Evolutionary conservation across 2,888 invertebrate species (phyloP).

Genomic region (Eulithis testata): DNA sequence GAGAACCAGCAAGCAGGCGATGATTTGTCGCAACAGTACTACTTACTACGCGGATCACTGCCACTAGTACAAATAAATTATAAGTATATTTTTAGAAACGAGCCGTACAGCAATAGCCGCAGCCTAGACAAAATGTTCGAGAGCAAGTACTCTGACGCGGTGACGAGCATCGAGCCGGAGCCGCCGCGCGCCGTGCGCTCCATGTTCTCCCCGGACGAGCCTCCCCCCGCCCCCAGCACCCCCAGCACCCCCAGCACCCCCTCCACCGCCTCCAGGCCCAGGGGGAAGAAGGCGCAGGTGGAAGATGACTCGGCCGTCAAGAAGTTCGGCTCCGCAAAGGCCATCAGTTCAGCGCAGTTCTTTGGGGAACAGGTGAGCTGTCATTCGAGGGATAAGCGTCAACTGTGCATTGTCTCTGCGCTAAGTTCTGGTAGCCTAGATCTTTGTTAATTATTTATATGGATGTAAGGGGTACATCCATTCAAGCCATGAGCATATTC

Average conservation of each 20-base stretch:
- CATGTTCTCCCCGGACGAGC: slow-evolving; percentile 51
- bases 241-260: slow-evolving; percentile 22
- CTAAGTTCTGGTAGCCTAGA: too few species aligned
- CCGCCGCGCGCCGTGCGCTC: slow-evolving; percentile 62
- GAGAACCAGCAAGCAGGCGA: too few species aligned
- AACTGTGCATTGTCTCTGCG: too few species aligned
- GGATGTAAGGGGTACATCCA: too few species aligned
- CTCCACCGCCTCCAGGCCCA: slow-evolving; percentile 32
- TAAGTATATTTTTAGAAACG: slow-evolving; percentile 55
- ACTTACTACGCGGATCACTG: too few species aligned
- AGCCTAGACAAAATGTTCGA: slow-evolving; percentile 53
- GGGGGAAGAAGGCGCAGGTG: slow-evolving; percentile 41
- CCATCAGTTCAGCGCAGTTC: slow-evolving; percentile 98
- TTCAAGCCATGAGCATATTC: too few species aligned
- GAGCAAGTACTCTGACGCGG: slow-evolving; percentile 35
- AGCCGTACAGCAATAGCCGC: slow-evolving; percentile 63
- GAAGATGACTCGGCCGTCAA: slow-evolving; percentile 92
- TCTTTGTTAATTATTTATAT: too few species aligned
- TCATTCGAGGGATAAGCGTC: too few species aligned
- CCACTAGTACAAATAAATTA: too few species aligned
- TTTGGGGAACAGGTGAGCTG: slow-evolving; percentile 88
- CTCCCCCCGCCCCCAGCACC: slow-evolving; percentile 28
- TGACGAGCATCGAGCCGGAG: slow-evolving; percentile 66
- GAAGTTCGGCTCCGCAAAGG: slow-evolving; percentile 98
- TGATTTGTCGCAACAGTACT: too few species aligned